Percentiles rank a stretch among this genome's conserved stretches.
Evolutionary conservation across 2,797 vertebrate genomes (phyloP).

Genomic region (Xyrichtys novacula): DNA sequence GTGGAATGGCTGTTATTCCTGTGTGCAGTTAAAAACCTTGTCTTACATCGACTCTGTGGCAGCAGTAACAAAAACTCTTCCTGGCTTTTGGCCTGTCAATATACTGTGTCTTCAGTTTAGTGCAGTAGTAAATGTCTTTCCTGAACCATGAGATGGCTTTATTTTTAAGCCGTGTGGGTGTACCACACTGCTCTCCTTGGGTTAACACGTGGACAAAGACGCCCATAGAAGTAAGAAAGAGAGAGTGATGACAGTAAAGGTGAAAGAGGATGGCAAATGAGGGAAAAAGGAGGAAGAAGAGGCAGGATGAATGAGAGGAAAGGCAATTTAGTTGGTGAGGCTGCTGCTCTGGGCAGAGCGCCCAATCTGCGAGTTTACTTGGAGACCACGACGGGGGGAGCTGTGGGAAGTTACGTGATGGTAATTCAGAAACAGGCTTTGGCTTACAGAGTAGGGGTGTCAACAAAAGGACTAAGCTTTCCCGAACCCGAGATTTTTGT

Average conservation of each 20-base stretch:
- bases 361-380: slow-evolving; percentile 58
- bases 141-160: slow-evolving; percentile 11
- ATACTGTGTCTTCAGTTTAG: no score
- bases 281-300: slow-evolving; percentile 24
- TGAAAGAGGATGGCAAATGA: slow-evolving; percentile 54
- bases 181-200: slow-evolving; percentile 23
- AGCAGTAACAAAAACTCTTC: no score
- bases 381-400: slow-evolving; percentile 29
- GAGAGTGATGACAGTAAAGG: slow-evolving; percentile 61
- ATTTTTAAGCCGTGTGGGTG: not conserved
- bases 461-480: slow-evolving; percentile 43
- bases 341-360: slow-evolving; percentile 65
- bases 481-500: slow-evolving; percentile 18
- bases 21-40: no score
- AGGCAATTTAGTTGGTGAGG: slow-evolving; percentile 54
- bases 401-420: slow-evolving; percentile 45
- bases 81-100: no score
- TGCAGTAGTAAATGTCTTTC: not conserved
- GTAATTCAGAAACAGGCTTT: slow-evolving; percentile 47
- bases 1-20: no score
- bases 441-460: slow-evolving; percentile 21
- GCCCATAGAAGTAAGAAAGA: slow-evolving; percentile 36
- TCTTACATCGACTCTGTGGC: no score
- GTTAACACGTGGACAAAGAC: slow-evolving; percentile 37
- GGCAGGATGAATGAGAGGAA: slow-evolving; percentile 31